phyloP scores from a whole-genome alignment of 2,888 invertebrate species.

The Ornithoptera alexandrae region DNA sequence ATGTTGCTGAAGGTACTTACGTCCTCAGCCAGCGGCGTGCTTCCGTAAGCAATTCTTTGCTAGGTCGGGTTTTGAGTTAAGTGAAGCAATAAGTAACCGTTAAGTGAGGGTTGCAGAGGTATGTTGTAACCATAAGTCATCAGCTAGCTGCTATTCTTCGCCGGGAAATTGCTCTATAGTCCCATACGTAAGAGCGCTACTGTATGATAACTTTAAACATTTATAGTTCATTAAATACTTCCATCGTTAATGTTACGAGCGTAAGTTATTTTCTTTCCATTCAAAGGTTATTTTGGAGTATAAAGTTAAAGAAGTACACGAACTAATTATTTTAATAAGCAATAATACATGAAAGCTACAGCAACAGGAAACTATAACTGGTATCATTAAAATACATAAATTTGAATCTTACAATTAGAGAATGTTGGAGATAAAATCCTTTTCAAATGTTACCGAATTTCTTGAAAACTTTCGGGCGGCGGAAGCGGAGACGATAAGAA shows the following conservation, averaged over 20 bases:
- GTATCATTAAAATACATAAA: conserved; percentile 10
- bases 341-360: not conserved
- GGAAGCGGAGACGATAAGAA: conserved; percentile 51
- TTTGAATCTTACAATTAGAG: conserved; percentile 36
- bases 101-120: conserved; percentile 29
- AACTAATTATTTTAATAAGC: not conserved
- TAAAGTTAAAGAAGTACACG: not conserved
- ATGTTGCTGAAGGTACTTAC: conserved; percentile 44
- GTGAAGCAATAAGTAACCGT: conserved; percentile 35
- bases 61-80: conserved; percentile 61
- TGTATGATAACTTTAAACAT: not conserved
- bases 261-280: not conserved
- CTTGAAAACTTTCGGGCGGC: conserved; percentile 39
- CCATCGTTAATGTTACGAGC: not conserved
- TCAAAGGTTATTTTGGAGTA: too few species aligned
- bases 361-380: not conserved
- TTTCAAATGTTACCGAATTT: conserved; percentile 41
- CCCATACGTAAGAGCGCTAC: conserved; percentile 7
- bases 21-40: conserved; percentile 44
- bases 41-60: conserved; percentile 59
- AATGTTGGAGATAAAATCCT: conserved; percentile 36
- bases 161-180: conserved; percentile 17
- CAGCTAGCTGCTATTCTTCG: conserved; percentile 20
- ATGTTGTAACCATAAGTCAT: conserved; percentile 30
- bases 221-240: not conserved